Base-by-base conservation (phyloP, 23 tunicate genomes). In the Trididemnum clinides region DNA sequence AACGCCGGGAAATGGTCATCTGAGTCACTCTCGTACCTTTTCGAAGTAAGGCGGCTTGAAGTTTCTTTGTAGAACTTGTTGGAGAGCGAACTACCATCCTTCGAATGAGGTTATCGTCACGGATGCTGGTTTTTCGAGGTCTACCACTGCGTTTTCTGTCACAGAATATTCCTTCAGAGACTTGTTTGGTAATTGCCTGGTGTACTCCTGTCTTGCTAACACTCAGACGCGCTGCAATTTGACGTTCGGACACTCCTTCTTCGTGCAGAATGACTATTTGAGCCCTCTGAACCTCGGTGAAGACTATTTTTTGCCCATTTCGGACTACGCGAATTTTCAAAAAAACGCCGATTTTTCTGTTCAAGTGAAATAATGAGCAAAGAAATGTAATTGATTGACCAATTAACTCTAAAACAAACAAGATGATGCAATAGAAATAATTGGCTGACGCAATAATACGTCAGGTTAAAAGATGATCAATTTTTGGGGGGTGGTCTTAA, bases 1-100 rank as follows among this genome's bases (percentile, higher is more conserved):
- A 26, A 73, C 57, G 80, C 28, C 80, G 54, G 29, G 28, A 20
- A 37, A 73, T 38, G 57, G 80, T 73, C 29, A 21, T 37, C 29
- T 37, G 54, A 73, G 28, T 36, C 29, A 73, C 80, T 20, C 31
- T 38, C 22, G 80, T 73, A 73, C 57, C 80, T 73, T 73, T 73
- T 20, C 54, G 80, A 37, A 73, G 57, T 26, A 73, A 38, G 29
- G 80, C 80, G 31, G 54, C 28, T 37, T 26, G 54, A 36, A 73
- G 28, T 73, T 73, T 73, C 57, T 73, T 73, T 6, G 31, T 38
- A 26, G 80, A 73, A 73, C 57, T 37, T 21, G 80, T 73, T 37
- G 80, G 57, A 37, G 57, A 73, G 57, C 80, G 80, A 37, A 37
- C 80, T 36, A 19, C 26, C 28, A 73, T 73, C 28, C 80, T 37